These are phyloP conservation scores for Platysternon megacephalum DNA, from an alignment of 2,113 vertebrate genomes.

Conservation along the genomic window DNA sequence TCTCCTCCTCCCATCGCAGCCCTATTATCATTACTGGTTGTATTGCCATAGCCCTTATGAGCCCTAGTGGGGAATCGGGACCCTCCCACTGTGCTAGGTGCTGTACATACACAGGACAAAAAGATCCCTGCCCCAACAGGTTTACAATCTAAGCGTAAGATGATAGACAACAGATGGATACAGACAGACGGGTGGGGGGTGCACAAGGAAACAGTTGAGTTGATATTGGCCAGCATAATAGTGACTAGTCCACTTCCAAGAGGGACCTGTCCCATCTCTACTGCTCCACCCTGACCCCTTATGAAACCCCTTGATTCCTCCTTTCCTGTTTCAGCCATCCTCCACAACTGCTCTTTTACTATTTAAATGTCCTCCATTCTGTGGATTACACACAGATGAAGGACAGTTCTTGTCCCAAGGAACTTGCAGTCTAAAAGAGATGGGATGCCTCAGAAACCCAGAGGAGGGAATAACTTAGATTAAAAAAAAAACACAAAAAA, in stretches of 20 bases:
- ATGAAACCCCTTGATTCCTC: slow-evolving; percentile 52
- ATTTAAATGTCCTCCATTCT: background rate
- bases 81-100: background rate
- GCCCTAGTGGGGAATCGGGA: background rate
- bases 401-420: background rate
- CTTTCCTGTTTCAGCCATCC: background rate
- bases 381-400: background rate
- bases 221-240: background rate
- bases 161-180: background rate
- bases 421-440: accelerated
- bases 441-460: background rate
- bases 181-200: background rate
- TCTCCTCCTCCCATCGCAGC: background rate
- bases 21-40: background rate
- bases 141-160: background rate
- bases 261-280: background rate
- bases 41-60: background rate
- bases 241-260: accelerated
- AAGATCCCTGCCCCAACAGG: background rate
- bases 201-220: background rate
- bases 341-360: background rate
- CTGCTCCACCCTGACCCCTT: background rate
- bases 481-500: too few species aligned
- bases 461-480: accelerated
- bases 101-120: background rate